Base-by-base conservation (phyloP, 2,797 vertebrate genomes). In the Pygocentrus nattereri region DNA sequence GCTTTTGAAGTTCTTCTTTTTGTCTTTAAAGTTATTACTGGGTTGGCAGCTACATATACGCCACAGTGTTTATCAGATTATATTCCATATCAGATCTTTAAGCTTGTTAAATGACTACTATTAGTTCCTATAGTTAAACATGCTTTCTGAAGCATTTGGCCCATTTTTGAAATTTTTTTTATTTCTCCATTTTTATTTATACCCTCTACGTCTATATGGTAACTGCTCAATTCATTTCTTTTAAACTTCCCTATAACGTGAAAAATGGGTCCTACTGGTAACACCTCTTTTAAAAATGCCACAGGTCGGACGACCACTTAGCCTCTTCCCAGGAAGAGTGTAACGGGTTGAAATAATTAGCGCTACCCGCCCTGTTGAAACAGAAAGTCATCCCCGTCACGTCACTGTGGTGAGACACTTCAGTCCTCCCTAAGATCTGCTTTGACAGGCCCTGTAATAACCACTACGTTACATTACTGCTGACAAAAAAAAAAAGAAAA, bases 381-480 rank as follows among this genome's bases (percentile, higher is more conserved):
- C 25, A 70, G 59, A 4, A 54, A 61, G 54, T 80, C 34, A 70
- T 50, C 68, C 70, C 47, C 67, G 18, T 74, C 23, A 47, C 25
- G 31, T 49, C 12, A 58, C 27, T 44, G 12, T 52, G 18, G 52
- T 23, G 30, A 64, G 71, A 34, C 54, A n/a, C 70, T 73, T 72
- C 47, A 68, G 69, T 15, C 2, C 15, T 74, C 25, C 8, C 0
- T 10, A 72, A 49, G 34, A 86, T 54, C 61, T 84, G 78, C 75
- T 82, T 16, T 54, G 41, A 79, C 82, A 68, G 61, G 85, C 31
- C 62, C 56, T 41, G 34, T 75, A 65, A 74, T 74, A 61, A 69
- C 8, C 0, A 47, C 12, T 1, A 12, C 21, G 50, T 67, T n/a
- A 69, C 44, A 44, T 41, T 21, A 68, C 68, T n/a, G 11, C 16